Evolutionary conservation across 2,888 invertebrate genomes (phyloP), one percentile per base, ranked within the genome.

Genomic region (Tridacna gigas): DNA sequence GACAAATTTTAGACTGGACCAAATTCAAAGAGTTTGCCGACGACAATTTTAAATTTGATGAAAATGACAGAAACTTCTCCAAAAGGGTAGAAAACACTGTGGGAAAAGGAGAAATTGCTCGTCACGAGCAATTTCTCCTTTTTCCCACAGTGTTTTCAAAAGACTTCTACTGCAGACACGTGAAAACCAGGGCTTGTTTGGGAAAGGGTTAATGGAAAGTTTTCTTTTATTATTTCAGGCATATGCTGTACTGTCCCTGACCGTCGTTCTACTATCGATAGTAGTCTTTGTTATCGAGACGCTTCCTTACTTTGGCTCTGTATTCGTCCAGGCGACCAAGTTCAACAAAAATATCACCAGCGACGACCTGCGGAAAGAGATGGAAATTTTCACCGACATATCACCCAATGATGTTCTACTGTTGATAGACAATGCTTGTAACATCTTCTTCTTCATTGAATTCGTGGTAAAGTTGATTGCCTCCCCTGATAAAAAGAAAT

Each of bases 281-380:
- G 88, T 88, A 0, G 89, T 91, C 25, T 90, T 91, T 60, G 85
- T 89, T 37, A 80, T 91, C 25, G 91, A 91, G 71, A 91, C 91
- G 20, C 86, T 90, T 65, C 90, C 91, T 1, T 89, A 83, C 80
- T 90, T 90, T 77, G 86, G 82, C 66, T 86, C 89, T 0, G 88
- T 90, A 15, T 88, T 86, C 66, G 86, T 89, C 15, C 89, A 90
- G 69, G 84, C 89, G 63, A 83, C 84, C 18, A 79, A 85, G 51
- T 61, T 71, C 22, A 48, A 77, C 26, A 73, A 71, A 61, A 90
- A 90, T 28, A 84, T 90, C 66, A 90, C 91, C 61, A 90, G 87
- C 69, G 82, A 77, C 0, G 89, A 90, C 69, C 78, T 90, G n/a
- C 80, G 88, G 25, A 71, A 86, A 9, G 91, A 90, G 75, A 74